Evolutionary conservation across 2,113 vertebrate species (phyloP), one percentile per base, ranked within the genome.

Genomic region (Pollachius pollachius): DNA sequence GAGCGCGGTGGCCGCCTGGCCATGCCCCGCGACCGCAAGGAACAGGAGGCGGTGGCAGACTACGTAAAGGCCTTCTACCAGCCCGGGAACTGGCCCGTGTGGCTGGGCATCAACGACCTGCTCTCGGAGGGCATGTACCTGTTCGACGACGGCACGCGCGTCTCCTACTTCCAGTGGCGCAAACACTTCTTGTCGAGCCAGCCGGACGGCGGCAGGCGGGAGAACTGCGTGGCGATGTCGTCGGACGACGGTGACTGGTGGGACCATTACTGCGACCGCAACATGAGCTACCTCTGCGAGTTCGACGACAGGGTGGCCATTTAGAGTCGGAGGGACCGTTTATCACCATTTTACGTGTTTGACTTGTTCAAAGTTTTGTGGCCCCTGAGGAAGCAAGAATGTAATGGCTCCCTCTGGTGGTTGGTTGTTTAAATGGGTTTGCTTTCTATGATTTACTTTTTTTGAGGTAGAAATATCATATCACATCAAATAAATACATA

Each of bases 191-290:
- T 94, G 77, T 93, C 93, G 76, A 92, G 93, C 64, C 95, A 97
- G 83, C 95, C 95, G 0, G 96, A 97, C 30, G 95, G 95, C 1
- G 94, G 94, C 17, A 77, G 76, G 68, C 89, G 90, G 1, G 95
- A 97, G 88, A 97, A 97, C 89, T 97, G 95, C 17, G 94, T 97
- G 77, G 92, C 94, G 2, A 93, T 96, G 90, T 92, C 95, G 15
- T 95, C 95, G 0, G 94, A 96, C 23, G 94, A 96, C 2, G 95
- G 95, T 2, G 94, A 95, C 72, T 97, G 95, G 95, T 97, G 95
- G 95, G 95, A 97, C 84, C 94, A 94, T 77, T 95, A 95, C 90
- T 96, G 95, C 58, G 90, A 94, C 57, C 89, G 94, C 62, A 92
- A 89, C 74, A 95, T 96, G 91, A 94, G 94, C 89, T 96, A 93